A percentile compares a stretch with the other conserved stretches of the same genome.
phyloP scores from a whole-genome alignment of 2,113 vertebrate species.

The Phalacrocorax pelagicus region DNA sequence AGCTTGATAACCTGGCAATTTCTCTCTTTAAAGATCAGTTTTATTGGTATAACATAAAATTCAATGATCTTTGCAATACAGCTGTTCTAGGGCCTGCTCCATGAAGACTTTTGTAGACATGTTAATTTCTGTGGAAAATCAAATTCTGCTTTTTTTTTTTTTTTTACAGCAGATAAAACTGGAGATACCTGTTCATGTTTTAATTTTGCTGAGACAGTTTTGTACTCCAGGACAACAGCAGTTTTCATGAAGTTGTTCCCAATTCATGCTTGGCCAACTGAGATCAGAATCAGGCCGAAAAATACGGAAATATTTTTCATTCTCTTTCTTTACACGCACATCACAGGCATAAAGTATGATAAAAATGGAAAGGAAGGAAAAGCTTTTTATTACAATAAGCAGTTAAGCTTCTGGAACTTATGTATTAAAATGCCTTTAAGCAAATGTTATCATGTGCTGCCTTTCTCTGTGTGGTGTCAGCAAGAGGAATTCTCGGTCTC shows the following conservation, averaged over 20 bases:
- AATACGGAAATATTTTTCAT: not conserved
- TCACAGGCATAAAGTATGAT: not conserved
- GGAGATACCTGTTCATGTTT: not conserved
- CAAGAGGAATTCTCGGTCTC: not conserved
- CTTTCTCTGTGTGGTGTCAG: not conserved
- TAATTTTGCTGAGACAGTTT: not conserved
- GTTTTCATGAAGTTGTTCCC: not conserved
- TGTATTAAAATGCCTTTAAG: not conserved
- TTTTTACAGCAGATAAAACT: not conserved
- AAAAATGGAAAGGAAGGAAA: not conserved
- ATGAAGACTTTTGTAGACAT: not conserved
- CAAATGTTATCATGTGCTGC: not conserved
- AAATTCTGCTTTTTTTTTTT: not conserved
- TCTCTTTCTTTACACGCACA: not conserved
- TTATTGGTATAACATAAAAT: not conserved
- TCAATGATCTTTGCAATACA: not conserved
- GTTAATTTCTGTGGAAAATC: not conserved
- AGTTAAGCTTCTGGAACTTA: not conserved
- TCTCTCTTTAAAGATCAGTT: not conserved
- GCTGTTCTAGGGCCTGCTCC: not conserved
- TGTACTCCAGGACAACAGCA: not conserved
- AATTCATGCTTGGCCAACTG: not conserved
- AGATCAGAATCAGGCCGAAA: not conserved
- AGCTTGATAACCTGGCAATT: not conserved
- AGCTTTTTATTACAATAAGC: not conserved